phyloP scores from a whole-genome alignment of 2,113 vertebrate genomes.

The Mesoclemmys tuberculata region DNA sequence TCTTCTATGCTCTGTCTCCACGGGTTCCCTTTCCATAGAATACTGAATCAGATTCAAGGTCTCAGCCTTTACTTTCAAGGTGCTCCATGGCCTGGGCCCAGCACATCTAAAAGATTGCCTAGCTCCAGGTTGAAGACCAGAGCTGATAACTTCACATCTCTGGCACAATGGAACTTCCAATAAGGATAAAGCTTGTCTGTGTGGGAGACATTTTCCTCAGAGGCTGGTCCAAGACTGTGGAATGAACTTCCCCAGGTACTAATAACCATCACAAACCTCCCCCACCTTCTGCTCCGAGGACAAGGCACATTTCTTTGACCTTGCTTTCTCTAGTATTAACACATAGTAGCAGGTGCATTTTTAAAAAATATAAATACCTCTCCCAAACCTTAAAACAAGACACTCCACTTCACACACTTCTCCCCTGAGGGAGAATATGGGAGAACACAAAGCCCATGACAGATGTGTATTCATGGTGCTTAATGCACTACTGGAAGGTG shows the following conservation, averaged over 20 bases:
- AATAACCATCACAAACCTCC: background rate
- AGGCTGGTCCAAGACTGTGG: too few relatives aligned
- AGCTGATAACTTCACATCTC: too few relatives aligned
- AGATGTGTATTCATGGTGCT: background rate
- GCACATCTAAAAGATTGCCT: too few relatives aligned
- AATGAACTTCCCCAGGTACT: background rate
- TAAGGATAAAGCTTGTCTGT: too few relatives aligned
- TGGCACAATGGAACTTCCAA: too few relatives aligned
- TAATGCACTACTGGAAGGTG: background rate
- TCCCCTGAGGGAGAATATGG: background rate
- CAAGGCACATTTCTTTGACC: background rate
- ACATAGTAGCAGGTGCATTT: background rate
- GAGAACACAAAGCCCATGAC: background rate
- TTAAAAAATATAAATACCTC: background rate
- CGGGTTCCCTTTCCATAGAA: too few relatives aligned
- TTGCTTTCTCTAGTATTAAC: background rate
- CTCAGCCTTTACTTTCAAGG: too few relatives aligned
- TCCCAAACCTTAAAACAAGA: background rate
- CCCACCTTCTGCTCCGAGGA: background rate
- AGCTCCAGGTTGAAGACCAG: background rate
- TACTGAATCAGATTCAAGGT: too few relatives aligned
- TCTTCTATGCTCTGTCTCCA: too few relatives aligned
- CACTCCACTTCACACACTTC: background rate
- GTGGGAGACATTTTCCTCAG: too few relatives aligned
- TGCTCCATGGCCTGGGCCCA: too few relatives aligned